Conservation (phyloP, 2,797 vertebrate species). For the Neomorphus geoffroyi region DNA sequence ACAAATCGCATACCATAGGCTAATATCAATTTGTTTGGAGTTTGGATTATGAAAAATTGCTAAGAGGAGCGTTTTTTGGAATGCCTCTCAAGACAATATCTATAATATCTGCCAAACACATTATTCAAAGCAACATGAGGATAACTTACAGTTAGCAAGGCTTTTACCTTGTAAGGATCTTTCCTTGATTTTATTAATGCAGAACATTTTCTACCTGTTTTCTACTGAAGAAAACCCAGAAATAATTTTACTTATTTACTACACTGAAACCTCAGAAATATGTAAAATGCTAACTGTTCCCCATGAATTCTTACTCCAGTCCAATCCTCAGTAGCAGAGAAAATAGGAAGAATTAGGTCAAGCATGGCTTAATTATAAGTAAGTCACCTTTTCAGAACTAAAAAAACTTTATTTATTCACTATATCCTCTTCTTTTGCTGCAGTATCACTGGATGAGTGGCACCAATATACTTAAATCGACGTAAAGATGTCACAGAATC, state of each 20-base stretch:
- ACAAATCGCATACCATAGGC: background rate
- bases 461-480: background rate
- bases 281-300: background rate
- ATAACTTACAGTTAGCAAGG: background rate
- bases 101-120: background rate
- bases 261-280: background rate
- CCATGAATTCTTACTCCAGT: background rate
- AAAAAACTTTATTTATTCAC: background rate
- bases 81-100: background rate
- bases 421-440: background rate
- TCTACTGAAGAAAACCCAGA: background rate
- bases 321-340: background rate
- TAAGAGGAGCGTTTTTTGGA: background rate
- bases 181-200: background rate
- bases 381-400: background rate
- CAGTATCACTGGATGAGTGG: background rate
- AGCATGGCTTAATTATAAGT: background rate
- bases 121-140: background rate
- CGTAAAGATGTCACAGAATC: slow-evolving; percentile 1
- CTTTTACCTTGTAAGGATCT: background rate
- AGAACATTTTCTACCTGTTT: background rate
- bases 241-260: background rate
- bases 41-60: background rate
- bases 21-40: background rate
- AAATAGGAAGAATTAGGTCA: background rate